These are phyloP conservation scores for Drosophila koepferae DNA, from an alignment of 2,888 invertebrate species.

Conservation along the genomic window DNA sequence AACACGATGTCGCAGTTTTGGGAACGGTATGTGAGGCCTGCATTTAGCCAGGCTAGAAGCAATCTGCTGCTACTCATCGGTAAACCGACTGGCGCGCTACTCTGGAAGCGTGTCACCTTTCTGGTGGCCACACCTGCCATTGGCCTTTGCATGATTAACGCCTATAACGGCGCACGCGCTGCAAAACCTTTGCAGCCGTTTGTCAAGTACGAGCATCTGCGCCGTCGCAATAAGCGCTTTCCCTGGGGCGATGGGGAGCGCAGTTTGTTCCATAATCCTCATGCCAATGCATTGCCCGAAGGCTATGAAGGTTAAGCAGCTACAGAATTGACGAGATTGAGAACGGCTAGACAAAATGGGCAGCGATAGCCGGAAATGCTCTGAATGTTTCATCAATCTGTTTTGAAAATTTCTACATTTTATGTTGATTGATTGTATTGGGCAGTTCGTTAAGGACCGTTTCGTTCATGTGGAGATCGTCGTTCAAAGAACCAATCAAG, in stretches of 20 bases:
- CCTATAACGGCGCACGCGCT: slow-evolving; percentile 84
- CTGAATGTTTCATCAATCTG: background rate
- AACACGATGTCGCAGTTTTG: slow-evolving; percentile 47
- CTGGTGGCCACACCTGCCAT: slow-evolving; percentile 92
- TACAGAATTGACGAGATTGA: background rate
- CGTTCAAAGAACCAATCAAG: background rate
- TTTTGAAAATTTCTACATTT: background rate
- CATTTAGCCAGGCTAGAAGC: slow-evolving; percentile 13
- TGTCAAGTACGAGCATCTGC: slow-evolving; percentile 90
- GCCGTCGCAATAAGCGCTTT: slow-evolving; percentile 92
- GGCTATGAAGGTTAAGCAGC: slow-evolving; percentile 88
- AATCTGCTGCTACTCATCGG: slow-evolving; percentile 12
- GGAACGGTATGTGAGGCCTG: slow-evolving; percentile 39
- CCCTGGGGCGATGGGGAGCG: slow-evolving; percentile 97
- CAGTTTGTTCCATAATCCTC: slow-evolving; percentile 93
- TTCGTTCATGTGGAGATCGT: slow-evolving; percentile 2
- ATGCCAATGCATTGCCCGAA: slow-evolving; percentile 90
- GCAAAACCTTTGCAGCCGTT: slow-evolving; percentile 85
- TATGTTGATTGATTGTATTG: slow-evolving; percentile 5
- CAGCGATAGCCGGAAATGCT: background rate
- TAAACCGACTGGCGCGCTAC: slow-evolving; percentile 85
- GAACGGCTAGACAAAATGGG: background rate
- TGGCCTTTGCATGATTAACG: slow-evolving; percentile 90
- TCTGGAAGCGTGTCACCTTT: slow-evolving; percentile 91
- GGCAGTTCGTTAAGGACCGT: background rate